Evolutionary conservation across 1,140 invertebrate species (phyloP).

Genomic region (Heliconius himera): DNA sequence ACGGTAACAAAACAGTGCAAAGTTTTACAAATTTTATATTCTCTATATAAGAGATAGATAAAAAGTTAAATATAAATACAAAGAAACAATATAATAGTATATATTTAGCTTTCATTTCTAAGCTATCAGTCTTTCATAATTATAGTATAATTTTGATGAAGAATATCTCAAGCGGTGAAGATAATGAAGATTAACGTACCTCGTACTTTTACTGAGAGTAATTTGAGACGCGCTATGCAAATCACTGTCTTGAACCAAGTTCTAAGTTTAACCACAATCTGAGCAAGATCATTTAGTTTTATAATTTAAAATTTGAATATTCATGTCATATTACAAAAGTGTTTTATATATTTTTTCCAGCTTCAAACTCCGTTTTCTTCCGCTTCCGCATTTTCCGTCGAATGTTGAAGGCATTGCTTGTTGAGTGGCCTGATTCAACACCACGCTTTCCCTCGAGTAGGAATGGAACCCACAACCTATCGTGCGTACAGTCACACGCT

Average conservation of each 20-base stretch:
- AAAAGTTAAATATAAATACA: background rate
- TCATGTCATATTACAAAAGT: background rate
- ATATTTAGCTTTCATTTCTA: background rate
- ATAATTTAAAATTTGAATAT: background rate
- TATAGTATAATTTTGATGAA: background rate
- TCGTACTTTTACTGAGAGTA: slow-evolving; percentile 6
- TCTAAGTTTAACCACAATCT: background rate
- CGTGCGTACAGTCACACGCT: too few relatives aligned
- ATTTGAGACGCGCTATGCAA: slow-evolving; percentile 10
- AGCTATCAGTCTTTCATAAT: background rate
- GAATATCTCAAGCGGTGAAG: background rate
- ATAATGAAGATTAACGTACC: slow-evolving; percentile 10
- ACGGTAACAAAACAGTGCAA: too few relatives aligned
- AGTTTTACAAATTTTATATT: too few relatives aligned
- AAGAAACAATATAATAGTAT: background rate
- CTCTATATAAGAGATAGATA: background rate
- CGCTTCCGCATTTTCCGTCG: too few relatives aligned
- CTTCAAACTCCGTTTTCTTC: too few relatives aligned
- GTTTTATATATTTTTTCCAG: background rate
- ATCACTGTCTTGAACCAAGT: slow-evolving; percentile 2
- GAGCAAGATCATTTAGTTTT: background rate
- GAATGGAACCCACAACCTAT: too few relatives aligned
- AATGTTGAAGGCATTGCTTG: too few relatives aligned
- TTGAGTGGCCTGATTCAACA: too few relatives aligned
- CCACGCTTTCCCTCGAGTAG: too few relatives aligned